Evolutionary conservation across 2,888 invertebrate species (phyloP).

Genomic region (Tetramorium bicarinatum): DNA sequence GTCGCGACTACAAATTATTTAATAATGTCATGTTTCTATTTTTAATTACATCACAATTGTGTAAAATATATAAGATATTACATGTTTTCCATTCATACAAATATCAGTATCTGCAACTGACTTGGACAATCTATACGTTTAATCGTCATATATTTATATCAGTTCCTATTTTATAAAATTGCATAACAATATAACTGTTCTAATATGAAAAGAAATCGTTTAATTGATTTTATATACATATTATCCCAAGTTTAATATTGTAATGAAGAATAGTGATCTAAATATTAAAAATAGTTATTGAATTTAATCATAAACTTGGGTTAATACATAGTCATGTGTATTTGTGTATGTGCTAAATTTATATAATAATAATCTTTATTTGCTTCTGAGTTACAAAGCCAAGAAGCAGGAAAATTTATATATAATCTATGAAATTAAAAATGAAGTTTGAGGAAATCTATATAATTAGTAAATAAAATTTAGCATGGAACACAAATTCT

Average conservation of each 20-base stretch:
- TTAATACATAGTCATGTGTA: neutral
- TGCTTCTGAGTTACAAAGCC: no score
- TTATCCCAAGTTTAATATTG: conserved; percentile 15
- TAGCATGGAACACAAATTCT: conserved; percentile 20
- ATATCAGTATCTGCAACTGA: conserved; percentile 12
- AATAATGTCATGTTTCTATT: conserved; percentile 34
- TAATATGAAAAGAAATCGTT: conserved; percentile 19
- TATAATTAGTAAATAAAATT: conserved; percentile 38
- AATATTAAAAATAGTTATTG: conserved; percentile 1
- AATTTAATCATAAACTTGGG: conserved; percentile 25
- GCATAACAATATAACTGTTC: conserved; percentile 1
- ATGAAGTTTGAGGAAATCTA: conserved; percentile 2
- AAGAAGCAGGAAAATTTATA: no score
- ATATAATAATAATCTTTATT: neutral
- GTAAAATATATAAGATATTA: conserved; percentile 35
- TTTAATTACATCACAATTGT: conserved; percentile 38
- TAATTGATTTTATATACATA: conserved; percentile 3
- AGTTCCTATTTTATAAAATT: conserved; percentile 41
- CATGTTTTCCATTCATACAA: conserved; percentile 31
- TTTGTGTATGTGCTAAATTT: neutral
- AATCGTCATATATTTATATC: conserved; percentile 5
- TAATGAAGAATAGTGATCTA: neutral
- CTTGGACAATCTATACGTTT: conserved; percentile 1
- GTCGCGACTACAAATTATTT: conserved; percentile 17
- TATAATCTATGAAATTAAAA: conserved; percentile 18